phyloP scores from a whole-genome alignment of 2,888 invertebrate genomes.

The Eristalis intricaria region DNA sequence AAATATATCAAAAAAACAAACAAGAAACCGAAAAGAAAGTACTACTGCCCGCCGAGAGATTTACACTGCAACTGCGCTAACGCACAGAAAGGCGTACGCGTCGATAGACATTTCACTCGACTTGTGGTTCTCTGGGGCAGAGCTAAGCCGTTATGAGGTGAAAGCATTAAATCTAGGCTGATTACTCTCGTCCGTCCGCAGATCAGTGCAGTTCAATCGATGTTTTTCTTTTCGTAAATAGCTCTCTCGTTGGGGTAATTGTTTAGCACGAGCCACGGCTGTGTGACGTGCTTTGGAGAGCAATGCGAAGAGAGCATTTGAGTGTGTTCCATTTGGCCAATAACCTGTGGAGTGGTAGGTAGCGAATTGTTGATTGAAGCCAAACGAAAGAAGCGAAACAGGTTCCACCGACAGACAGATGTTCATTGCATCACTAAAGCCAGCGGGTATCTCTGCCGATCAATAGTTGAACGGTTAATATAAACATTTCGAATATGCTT shows the following conservation, averaged over 20 bases:
- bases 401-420: slow-evolving; percentile 43
- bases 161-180: slow-evolving; percentile 30
- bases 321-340: slow-evolving; percentile 20
- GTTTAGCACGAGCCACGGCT: slow-evolving; percentile 3
- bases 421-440: slow-evolving; percentile 13
- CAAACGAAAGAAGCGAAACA: slow-evolving; percentile 34
- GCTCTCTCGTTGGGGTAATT: background rate
- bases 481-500: background rate
- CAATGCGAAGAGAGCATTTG: background rate
- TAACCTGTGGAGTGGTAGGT: slow-evolving; percentile 24
- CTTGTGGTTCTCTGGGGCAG: slow-evolving; percentile 11
- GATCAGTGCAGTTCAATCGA: slow-evolving; percentile 14
- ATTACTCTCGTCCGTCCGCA: background rate
- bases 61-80: slow-evolving; percentile 56
- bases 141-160: slow-evolving; percentile 24
- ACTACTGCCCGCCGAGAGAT: slow-evolving; percentile 57
- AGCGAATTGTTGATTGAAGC: slow-evolving; percentile 29
- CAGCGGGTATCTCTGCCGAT: slow-evolving; percentile 16
- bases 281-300: background rate
- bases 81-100: slow-evolving; percentile 12
- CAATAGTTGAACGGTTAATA: slow-evolving; percentile 4
- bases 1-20: slow-evolving; percentile 13
- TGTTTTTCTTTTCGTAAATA: background rate
- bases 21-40: slow-evolving; percentile 54
- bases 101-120: background rate